Conservation (phyloP, 1,140 invertebrate genomes). For the Ceratina australensis region DNA sequence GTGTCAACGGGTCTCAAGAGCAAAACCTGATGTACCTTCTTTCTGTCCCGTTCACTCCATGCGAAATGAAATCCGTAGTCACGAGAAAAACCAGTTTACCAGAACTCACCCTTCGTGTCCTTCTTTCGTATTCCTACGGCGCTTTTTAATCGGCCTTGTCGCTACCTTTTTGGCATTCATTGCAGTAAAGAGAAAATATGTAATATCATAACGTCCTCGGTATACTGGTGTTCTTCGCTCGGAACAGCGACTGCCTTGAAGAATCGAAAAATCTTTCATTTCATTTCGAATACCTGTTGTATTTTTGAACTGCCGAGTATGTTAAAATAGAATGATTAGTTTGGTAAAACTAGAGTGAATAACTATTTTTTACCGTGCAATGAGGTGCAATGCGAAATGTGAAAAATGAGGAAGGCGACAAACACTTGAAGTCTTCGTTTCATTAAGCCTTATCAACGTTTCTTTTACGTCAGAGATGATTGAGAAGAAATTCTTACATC, state of each 20-base stretch:
- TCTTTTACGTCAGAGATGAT: too few species aligned
- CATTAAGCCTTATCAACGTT: too few species aligned
- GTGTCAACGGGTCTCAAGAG: too few species aligned
- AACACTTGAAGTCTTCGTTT: too few species aligned
- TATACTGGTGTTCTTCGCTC: neutral
- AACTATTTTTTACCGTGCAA: too few species aligned
- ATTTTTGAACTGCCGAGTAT: neutral
- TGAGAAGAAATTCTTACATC: too few species aligned
- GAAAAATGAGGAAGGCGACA: too few species aligned
- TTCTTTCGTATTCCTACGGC: slow-evolving; percentile 38
- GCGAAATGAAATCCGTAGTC: slow-evolving; percentile 3
- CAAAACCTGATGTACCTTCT: too few species aligned
- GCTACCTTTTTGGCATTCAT: slow-evolving; percentile 23
- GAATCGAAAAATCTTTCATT: neutral
- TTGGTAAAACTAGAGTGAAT: too few species aligned
- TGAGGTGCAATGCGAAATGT: too few species aligned
- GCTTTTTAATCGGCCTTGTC: slow-evolving; percentile 33
- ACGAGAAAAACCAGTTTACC: slow-evolving; percentile 39
- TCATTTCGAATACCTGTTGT: neutral
- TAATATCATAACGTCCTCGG: slow-evolving; percentile 15
- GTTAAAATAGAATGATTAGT: too few species aligned
- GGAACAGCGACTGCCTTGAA: neutral
- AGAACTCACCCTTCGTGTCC: slow-evolving; percentile 31
- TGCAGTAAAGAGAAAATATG: slow-evolving; percentile 22
- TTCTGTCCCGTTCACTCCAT: neutral